These are phyloP conservation scores for Drosophila maculinotata DNA, from an alignment of 2,888 invertebrate genomes.

Conservation along the genomic window DNA sequence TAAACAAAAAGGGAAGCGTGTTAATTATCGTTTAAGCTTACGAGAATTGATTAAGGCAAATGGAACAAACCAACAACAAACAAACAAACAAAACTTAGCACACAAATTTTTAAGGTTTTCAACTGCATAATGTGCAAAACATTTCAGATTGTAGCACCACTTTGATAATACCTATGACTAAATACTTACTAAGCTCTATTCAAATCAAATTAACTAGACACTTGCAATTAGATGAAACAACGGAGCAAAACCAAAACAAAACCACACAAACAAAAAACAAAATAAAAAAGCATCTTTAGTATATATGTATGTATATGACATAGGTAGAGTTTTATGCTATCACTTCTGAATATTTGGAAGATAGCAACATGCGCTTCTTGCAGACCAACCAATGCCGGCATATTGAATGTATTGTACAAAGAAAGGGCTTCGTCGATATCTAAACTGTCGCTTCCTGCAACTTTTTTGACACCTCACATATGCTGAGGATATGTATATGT, in stretches of 20 bases:
- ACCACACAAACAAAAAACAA: conserved; percentile 1
- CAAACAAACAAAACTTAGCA: conserved; percentile 52
- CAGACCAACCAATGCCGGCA: conserved; percentile 35
- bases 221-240: conserved; percentile 58
- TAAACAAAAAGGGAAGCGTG: conserved; percentile 57
- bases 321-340: conserved; percentile 31
- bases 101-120: conserved; percentile 76
- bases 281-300: conserved; percentile 39
- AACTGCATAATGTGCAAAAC: conserved; percentile 49
- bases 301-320: conserved; percentile 45
- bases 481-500: conserved; percentile 29
- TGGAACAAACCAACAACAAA: conserved; percentile 59
- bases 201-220: conserved; percentile 60
- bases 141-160: conserved; percentile 56
- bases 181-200: conserved; percentile 62
- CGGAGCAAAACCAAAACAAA: conserved; percentile 72
- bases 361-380: conserved; percentile 24
- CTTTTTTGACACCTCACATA: conserved; percentile 41
- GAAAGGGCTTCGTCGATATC: conserved; percentile 34
- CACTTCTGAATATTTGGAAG: conserved; percentile 19
- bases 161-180: conserved; percentile 51
- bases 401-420: conserved; percentile 54
- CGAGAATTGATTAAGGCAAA: conserved; percentile 68
- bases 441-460: conserved; percentile 41
- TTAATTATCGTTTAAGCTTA: conserved; percentile 75